Evolutionary conservation across 1,140 invertebrate genomes (phyloP).

Genomic region (Drosophila sucinea): DNA sequence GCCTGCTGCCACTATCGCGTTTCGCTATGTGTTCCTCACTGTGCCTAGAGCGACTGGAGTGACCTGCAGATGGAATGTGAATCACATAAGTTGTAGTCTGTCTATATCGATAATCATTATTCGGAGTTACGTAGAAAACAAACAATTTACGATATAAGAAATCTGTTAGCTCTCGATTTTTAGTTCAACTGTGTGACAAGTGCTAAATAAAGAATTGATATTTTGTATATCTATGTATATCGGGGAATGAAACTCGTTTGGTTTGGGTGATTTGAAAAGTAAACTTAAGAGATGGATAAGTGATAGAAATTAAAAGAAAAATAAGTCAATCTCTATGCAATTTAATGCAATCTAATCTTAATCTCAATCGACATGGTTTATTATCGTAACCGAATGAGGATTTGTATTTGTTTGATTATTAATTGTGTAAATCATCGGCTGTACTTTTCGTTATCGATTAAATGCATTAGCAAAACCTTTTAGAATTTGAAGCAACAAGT

Average conservation of each 20-base stretch:
- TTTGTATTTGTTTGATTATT: too few relatives aligned
- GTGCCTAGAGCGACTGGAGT: slow-evolving; percentile 79
- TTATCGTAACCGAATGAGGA: background rate
- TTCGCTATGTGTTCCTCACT: slow-evolving; percentile 53
- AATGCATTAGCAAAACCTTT: too few relatives aligned
- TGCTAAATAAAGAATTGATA: background rate
- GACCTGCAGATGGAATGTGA: slow-evolving; percentile 48
- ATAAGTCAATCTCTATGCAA: too few relatives aligned
- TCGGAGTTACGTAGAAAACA: slow-evolving; percentile 11
- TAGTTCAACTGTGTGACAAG: slow-evolving; percentile 17
- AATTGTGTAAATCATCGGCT: background rate
- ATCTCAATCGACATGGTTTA: background rate
- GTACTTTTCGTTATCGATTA: background rate
- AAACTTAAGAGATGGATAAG: too few relatives aligned
- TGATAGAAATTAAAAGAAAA: too few relatives aligned
- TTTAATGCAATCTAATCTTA: background rate
- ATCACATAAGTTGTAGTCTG: slow-evolving; percentile 1
- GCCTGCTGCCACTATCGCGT: slow-evolving; percentile 45
- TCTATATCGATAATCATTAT: background rate
- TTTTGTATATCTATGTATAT: slow-evolving; percentile 15
- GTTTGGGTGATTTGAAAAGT: slow-evolving; percentile 6
- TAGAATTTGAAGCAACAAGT: too few relatives aligned
- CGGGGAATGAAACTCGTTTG: background rate
- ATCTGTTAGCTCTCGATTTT: slow-evolving; percentile 20
- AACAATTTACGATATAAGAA: slow-evolving; percentile 14